phyloP scores from a whole-genome alignment of 2,113 vertebrate species.

The Laticauda colubrina region DNA sequence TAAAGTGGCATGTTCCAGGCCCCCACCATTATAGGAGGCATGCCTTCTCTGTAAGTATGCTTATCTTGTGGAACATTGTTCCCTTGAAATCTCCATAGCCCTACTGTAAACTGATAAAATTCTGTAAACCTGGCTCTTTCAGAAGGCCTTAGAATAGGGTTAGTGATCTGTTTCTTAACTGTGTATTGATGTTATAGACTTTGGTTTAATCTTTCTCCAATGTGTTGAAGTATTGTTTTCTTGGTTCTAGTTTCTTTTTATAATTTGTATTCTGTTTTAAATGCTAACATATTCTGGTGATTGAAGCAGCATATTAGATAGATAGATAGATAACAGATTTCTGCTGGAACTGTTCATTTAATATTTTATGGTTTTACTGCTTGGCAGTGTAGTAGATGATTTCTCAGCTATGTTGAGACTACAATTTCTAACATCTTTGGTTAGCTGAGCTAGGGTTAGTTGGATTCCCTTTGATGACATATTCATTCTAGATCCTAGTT shows the following conservation, averaged over 20 bases:
- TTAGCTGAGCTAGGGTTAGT: neutral
- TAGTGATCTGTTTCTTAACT: neutral
- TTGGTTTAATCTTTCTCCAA: neutral
- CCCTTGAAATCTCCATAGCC: neutral
- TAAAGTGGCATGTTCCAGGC: neutral
- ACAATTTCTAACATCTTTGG: neutral
- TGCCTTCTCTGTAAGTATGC: neutral
- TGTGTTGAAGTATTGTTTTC: neutral
- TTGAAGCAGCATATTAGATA: neutral
- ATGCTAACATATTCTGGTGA: neutral
- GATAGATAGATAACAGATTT: neutral
- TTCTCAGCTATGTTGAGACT: neutral
- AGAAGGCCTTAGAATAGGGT: neutral
- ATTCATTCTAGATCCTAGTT: neutral
- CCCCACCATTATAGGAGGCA: neutral
- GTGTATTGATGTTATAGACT: neutral
- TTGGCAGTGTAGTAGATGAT: neutral
- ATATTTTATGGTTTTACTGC: neutral
- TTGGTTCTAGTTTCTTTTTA: neutral
- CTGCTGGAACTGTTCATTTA: neutral
- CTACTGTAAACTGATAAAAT: neutral
- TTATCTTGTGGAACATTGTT: neutral
- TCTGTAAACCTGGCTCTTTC: neutral
- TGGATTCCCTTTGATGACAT: neutral
- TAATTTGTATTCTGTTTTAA: neutral